Evolutionary conservation across 2,797 vertebrate species (phyloP).

Genomic region (Cossypha dichroa): DNA sequence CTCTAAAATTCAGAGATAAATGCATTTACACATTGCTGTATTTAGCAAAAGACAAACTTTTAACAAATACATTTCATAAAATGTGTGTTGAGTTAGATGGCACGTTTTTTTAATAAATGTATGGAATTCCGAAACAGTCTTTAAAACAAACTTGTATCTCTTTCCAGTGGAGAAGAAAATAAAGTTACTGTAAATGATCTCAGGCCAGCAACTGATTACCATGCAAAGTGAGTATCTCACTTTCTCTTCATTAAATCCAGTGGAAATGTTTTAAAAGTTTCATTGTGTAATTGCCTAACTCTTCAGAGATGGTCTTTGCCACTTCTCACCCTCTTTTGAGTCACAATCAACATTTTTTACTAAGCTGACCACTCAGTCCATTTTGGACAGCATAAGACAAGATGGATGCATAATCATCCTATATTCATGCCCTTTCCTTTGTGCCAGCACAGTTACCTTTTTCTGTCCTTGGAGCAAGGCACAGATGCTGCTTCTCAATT

Average conservation of each 20-base stretch:
- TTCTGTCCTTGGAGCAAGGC: background rate
- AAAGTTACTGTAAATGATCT: constrained; percentile 91
- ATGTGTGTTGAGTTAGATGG: background rate
- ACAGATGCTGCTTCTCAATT: background rate
- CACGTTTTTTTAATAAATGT: background rate
- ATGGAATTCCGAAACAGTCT: background rate
- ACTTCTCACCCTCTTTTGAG: background rate
- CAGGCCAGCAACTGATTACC: constrained; percentile 95
- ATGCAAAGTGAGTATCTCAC: constrained; percentile 84
- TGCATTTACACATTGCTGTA: background rate
- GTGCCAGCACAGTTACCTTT: background rate
- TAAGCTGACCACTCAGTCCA: background rate
- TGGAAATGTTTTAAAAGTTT: background rate
- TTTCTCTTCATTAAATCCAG: background rate
- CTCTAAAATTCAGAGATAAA: background rate
- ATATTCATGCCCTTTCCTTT: background rate
- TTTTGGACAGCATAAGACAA: background rate
- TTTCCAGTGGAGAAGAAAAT: constrained; percentile 87
- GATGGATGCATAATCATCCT: background rate
- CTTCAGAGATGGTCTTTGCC: background rate
- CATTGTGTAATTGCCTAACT: background rate
- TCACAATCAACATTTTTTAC: background rate
- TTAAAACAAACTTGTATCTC: background rate
- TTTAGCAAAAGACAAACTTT: background rate
- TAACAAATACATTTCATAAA: background rate